These are phyloP conservation scores for Umimayanthus kanabou DNA, from an alignment of 92 coral and sea anemone species.

Conservation along the genomic window DNA sequence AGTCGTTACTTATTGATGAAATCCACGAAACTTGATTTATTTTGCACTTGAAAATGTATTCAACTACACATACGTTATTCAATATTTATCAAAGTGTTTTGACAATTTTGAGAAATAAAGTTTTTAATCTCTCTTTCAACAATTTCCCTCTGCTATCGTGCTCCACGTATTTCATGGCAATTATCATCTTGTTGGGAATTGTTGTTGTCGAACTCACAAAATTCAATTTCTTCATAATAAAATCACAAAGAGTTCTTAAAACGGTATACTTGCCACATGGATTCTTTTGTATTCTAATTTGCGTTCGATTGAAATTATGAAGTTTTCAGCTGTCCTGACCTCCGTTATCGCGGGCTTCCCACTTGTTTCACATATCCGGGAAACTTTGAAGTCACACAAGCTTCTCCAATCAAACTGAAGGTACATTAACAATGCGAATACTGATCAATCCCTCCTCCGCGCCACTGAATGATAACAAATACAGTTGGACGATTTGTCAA, in stretches of 20 bases:
- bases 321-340: conserved; percentile 9
- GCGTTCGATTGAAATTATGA: background rate
- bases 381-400: background rate
- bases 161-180: background rate
- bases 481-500: background rate
- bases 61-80: conserved; percentile 17
- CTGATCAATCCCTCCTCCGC: background rate
- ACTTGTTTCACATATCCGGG: conserved; percentile 19
- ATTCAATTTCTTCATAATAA: conserved; percentile 4
- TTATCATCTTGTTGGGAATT: background rate
- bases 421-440: background rate
- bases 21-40: conserved; percentile 2
- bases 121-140: background rate
- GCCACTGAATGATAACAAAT: background rate
- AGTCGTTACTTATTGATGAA: conserved; percentile 42
- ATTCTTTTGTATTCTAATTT: conserved; percentile 20
- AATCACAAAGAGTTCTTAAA: conserved; percentile 2
- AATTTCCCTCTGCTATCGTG: background rate
- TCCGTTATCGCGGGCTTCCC: conserved; percentile 31
- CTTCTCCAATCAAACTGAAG: background rate
- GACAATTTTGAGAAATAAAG: background rate
- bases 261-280: background rate
- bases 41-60: conserved; percentile 18
- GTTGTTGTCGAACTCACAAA: background rate
- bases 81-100: conserved; percentile 34